Conservation (phyloP, 2,113 vertebrate species). For the Tetrax tetrax region DNA sequence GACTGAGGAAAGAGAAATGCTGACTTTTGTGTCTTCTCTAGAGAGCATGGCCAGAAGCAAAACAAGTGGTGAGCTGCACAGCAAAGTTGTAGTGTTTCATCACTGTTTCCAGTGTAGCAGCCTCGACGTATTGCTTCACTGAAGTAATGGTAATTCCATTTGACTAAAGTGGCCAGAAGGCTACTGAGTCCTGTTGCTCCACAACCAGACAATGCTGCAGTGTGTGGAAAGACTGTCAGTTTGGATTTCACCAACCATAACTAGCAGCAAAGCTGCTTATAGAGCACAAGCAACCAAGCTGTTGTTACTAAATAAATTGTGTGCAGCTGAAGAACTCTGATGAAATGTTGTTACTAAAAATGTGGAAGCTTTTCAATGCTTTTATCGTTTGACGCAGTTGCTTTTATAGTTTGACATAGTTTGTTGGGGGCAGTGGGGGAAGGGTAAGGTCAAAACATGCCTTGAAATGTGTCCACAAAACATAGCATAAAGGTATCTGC, state of each 20-base stretch:
- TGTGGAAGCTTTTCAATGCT: background rate
- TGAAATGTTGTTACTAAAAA: background rate
- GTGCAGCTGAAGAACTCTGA: background rate
- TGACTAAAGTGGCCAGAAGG: background rate
- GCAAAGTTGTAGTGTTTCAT: background rate
- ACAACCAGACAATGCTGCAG: background rate
- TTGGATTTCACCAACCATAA: background rate
- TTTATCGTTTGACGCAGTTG: background rate
- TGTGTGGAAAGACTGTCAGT: background rate
- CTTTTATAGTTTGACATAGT: background rate
- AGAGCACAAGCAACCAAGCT: background rate
- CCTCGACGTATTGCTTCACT: background rate
- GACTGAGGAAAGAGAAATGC: background rate
- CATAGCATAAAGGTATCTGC: background rate
- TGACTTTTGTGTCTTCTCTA: background rate
- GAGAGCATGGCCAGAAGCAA: background rate
- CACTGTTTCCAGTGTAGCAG: background rate
- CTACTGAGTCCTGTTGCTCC: background rate
- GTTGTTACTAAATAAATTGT: background rate
- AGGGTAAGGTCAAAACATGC: background rate
- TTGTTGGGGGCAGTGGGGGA: background rate
- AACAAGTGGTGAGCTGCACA: background rate
- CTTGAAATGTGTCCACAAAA: background rate
- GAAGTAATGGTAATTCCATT: background rate
- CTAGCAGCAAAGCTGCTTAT: background rate